Evolutionary conservation across 2,113 vertebrate genomes (phyloP).

Genomic region (Myiagra hebetior): DNA sequence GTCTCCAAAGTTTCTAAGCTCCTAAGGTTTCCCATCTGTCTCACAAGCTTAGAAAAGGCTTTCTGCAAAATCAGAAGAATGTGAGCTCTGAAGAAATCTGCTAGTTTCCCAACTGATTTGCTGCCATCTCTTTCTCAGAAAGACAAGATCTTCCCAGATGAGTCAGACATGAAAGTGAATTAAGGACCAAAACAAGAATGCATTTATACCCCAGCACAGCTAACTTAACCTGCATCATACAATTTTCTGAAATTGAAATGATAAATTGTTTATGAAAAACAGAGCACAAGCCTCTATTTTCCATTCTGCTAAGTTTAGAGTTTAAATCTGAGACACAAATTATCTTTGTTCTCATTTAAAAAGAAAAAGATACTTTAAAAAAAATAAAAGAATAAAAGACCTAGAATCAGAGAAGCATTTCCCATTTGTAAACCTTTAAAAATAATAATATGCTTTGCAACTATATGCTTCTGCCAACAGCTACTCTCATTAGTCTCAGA

Average conservation of each 20-base stretch:
- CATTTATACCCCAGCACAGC: not conserved
- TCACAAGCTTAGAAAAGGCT: not conserved
- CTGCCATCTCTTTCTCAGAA: not conserved
- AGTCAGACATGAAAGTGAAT: constrained; percentile 5
- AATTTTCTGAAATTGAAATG: not conserved
- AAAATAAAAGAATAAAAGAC: not conserved
- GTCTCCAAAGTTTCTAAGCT: not conserved
- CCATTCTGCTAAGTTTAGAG: not conserved
- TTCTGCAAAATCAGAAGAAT: not conserved
- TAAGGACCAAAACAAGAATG: not conserved
- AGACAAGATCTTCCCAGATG: not conserved
- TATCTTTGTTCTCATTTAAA: not conserved
- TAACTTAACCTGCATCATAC: not conserved
- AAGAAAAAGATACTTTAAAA: not conserved
- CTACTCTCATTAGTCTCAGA: not conserved
- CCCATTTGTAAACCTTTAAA: not conserved
- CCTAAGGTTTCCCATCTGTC: not conserved
- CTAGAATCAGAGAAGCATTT: not conserved
- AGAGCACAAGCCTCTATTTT: not conserved
- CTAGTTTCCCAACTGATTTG: not conserved
- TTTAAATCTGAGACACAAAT: not conserved
- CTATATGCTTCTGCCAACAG: not conserved
- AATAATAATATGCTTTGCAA: not conserved
- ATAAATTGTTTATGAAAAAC: not conserved
- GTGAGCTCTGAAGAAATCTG: constrained; percentile 16